Evolutionary conservation across 2,113 vertebrate species (phyloP), one percentile per base, ranked within the genome.

Genomic region (Perccottus glenii): DNA sequence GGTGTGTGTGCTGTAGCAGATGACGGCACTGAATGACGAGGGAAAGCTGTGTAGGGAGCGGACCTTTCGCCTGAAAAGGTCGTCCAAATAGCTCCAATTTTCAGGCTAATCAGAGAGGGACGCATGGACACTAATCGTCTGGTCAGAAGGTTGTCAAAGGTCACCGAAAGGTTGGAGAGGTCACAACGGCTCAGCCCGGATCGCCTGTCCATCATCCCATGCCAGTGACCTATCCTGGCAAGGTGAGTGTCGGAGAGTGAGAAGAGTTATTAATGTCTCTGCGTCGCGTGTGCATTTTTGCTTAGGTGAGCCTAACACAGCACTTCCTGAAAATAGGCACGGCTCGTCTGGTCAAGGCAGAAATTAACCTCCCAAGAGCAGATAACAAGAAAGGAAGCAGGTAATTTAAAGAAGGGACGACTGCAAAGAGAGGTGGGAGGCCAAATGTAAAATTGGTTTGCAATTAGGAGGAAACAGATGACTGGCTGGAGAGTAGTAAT

Each of bases 1-100:
- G 46, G 45, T 48, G 45, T 19, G 55, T 47, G 64, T 33, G 58
- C 15, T 64, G 65, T 75, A 75, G 71, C 69, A 77, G 77, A 70
- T 67, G 55, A 83, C 77, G 73, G 55, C 8, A 63, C 80, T 52
- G 73, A 32, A 67, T 55, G 69, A 71, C 57, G 73, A 77, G 56
- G 38, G 60, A 67, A 71, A 78, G 77, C 64, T 35, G 66, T 60
- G 59, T 12, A 62, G 72, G 65, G 64, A 81, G 53, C 42, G 84
- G 85, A 90, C 88, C 85, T 90, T 90, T 86, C 42, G 1, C 44
- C 53, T 77, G 87, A 85, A 91, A 87, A 87, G 82, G 85, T 87
- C 75, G 64, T 76, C 61, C 82, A 80, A 84, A 75, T 78, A 73
- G 76, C 63, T 78, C 60, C 70, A 66, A 73, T 81, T 81, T 85